Evolutionary conservation across 2,888 invertebrate species (phyloP).

Genomic region (Limnephilus marmoratus): DNA sequence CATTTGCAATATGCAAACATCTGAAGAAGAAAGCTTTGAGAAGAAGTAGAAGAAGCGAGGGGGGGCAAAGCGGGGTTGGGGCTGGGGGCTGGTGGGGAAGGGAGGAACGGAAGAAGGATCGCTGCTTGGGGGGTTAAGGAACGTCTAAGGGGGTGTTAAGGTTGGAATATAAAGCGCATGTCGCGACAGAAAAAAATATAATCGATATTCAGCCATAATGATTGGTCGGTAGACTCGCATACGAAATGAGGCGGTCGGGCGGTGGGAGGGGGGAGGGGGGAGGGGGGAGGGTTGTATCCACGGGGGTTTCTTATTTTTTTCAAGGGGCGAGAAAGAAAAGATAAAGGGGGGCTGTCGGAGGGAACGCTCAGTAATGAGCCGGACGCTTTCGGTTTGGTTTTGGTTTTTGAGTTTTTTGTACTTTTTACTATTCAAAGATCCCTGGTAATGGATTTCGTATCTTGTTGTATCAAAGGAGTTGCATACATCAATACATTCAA

Average conservation of each 20-base stretch:
- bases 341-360: slow-evolving; percentile 16
- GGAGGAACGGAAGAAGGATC: slow-evolving; percentile 28
- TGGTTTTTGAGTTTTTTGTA: background rate
- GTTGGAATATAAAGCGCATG: slow-evolving; percentile 65
- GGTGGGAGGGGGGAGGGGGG: no score
- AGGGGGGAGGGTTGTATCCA: slow-evolving; percentile 61
- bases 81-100: slow-evolving; percentile 34
- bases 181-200: slow-evolving; percentile 68
- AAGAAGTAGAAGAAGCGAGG: slow-evolving; percentile 42
- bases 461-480: background rate
- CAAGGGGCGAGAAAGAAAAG: slow-evolving; percentile 27
- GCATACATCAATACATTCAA: background rate
- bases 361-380: slow-evolving; percentile 47
- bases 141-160: slow-evolving; percentile 40
- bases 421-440: slow-evolving; percentile 11
- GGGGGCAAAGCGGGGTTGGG: background rate
- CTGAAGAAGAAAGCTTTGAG: slow-evolving; percentile 57
- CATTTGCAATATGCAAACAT: slow-evolving; percentile 64
- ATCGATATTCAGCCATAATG: slow-evolving; percentile 79
- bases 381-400: slow-evolving; percentile 39
- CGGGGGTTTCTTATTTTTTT: slow-evolving; percentile 56
- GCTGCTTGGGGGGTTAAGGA: slow-evolving; percentile 34
- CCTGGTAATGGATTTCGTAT: slow-evolving; percentile 3
- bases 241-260: slow-evolving; percentile 77
- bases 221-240: slow-evolving; percentile 79